Evolutionary conservation across 2,113 vertebrate genomes (phyloP).

Genomic region (Seriola dumerili): DNA sequence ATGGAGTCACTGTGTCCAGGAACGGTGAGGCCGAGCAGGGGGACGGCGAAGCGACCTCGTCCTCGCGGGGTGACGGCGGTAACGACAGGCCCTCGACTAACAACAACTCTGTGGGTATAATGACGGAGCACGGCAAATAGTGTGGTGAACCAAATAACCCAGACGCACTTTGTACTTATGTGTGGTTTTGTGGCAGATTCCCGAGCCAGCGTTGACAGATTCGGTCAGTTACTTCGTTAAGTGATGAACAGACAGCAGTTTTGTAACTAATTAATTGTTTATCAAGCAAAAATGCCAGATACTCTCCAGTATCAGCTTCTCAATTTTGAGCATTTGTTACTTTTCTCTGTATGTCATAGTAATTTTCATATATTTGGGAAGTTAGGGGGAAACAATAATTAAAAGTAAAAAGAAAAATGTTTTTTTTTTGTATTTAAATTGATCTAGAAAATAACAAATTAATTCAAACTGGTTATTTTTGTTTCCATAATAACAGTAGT

Average conservation of each 20-base stretch:
- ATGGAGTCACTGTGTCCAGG: constrained; percentile 33
- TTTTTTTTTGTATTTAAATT: background rate
- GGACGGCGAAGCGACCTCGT: constrained; percentile 24
- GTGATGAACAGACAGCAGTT: too few relatives aligned
- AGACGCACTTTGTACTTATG: background rate
- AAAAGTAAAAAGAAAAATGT: background rate
- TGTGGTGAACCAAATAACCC: constrained; percentile 5
- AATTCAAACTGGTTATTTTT: too few relatives aligned
- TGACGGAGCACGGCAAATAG: background rate
- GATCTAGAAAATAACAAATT: background rate
- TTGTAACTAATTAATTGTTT: background rate
- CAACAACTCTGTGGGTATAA: constrained; percentile 61
- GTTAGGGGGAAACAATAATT: background rate
- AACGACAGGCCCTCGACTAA: constrained; percentile 19
- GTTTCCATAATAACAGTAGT: too few relatives aligned
- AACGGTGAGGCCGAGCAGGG: constrained; percentile 81
- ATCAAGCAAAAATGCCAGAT: background rate
- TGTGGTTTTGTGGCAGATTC: background rate
- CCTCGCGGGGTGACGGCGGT: background rate
- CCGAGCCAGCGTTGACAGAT: too few relatives aligned
- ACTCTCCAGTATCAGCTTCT: too few relatives aligned
- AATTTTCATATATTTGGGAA: background rate
- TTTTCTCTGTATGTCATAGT: background rate
- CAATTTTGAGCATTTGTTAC: background rate
- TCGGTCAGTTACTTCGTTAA: too few relatives aligned